A percentile compares a stretch with the other conserved stretches of the same genome.
phyloP scores from a whole-genome alignment of 2,113 vertebrate species.

The Tragulus kanchil region DNA sequence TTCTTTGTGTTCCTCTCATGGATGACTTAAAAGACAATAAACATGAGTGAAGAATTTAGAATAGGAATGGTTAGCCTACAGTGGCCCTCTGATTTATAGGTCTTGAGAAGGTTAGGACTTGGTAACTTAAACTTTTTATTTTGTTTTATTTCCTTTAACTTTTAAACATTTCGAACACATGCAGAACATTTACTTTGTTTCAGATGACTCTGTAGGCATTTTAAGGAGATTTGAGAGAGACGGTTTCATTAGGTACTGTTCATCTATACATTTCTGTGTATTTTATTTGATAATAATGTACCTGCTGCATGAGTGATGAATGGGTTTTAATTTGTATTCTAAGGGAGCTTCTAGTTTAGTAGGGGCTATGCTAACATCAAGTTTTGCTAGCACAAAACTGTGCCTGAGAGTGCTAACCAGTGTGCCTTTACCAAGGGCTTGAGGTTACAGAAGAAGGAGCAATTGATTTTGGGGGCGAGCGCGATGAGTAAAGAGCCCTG shows the following conservation, averaged over 20 bases:
- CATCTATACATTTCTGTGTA: background rate
- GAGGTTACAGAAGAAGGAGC: slow-evolving; percentile 42
- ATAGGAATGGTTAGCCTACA: background rate
- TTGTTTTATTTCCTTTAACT: slow-evolving; percentile 38
- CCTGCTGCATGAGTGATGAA: background rate
- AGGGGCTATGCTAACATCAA: background rate
- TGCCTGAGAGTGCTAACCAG: background rate
- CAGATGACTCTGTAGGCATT: background rate
- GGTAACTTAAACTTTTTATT: background rate
- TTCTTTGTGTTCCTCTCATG: background rate
- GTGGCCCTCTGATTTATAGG: background rate
- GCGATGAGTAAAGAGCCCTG: background rate
- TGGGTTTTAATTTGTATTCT: slow-evolving; percentile 14
- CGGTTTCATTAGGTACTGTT: background rate
- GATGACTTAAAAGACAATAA: background rate
- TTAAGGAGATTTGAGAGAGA: slow-evolving; percentile 14
- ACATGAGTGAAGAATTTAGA: background rate
- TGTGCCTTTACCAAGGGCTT: background rate
- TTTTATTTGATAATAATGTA: background rate
- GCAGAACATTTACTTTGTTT: slow-evolving; percentile 47
- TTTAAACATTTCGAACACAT: slow-evolving; percentile 27
- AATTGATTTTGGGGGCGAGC: background rate
- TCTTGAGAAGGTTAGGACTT: slow-evolving; percentile 25
- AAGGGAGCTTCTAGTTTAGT: background rate
- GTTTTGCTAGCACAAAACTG: background rate